phyloP scores from a whole-genome alignment of 1,140 invertebrate species.

The Calliphora vicina region DNA sequence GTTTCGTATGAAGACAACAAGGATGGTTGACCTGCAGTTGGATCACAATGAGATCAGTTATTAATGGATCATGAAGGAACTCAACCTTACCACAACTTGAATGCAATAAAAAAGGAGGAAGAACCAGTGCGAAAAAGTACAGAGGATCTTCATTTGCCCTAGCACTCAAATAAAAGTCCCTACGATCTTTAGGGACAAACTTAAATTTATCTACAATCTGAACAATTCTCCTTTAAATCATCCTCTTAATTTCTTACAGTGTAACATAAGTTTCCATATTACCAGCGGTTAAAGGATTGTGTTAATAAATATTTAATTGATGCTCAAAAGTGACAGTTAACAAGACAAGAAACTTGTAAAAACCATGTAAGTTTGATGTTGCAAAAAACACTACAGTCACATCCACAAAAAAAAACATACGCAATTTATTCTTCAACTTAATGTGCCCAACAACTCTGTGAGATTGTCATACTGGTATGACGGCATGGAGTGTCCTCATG shows the following conservation, averaged over 20 bases:
- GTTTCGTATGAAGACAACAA: too few species aligned
- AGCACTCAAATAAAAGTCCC: too few species aligned
- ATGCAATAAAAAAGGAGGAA: too few species aligned
- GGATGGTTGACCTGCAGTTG: too few species aligned
- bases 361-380: not conserved
- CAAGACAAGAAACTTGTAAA: slow-evolving; percentile 3
- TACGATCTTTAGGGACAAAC: too few species aligned
- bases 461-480: not conserved
- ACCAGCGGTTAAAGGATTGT: not conserved
- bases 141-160: too few species aligned
- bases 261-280: not conserved
- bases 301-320: slow-evolving; percentile 34
- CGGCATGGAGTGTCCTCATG: not conserved
- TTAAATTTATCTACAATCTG: too few species aligned
- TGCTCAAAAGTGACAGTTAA: slow-evolving; percentile 30
- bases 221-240: too few species aligned
- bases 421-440: not conserved
- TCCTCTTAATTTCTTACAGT: not conserved
- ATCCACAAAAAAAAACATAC: not conserved
- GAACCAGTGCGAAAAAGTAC: too few species aligned
- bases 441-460: not conserved
- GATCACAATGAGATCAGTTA: too few species aligned
- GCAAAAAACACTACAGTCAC: not conserved
- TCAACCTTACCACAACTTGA: too few species aligned
- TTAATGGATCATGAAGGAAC: too few species aligned